These are phyloP conservation scores for Scatophagus argus DNA, from an alignment of 2,113 vertebrate genomes.

Conservation along the genomic window DNA sequence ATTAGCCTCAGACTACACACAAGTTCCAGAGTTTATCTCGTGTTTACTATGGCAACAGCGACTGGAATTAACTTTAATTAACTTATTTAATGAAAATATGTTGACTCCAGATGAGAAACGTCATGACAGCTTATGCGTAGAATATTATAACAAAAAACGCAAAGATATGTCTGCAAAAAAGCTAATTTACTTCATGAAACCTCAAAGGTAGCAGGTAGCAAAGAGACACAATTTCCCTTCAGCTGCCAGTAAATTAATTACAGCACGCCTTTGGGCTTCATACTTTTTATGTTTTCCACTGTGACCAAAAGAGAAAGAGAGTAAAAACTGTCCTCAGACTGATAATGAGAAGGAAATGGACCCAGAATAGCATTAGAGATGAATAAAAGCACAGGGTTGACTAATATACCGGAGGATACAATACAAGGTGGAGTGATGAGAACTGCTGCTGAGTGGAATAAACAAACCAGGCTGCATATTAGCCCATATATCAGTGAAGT, in stretches of 20 bases:
- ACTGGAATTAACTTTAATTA: background rate
- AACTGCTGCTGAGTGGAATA: background rate
- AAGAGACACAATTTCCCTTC: background rate
- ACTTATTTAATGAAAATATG: background rate
- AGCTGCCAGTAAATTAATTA: constrained; percentile 16
- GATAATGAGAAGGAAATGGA: constrained; percentile 17
- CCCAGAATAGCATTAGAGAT: background rate
- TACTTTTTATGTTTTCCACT: background rate
- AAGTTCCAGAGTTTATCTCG: background rate
- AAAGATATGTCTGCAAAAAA: background rate
- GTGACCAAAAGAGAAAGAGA: constrained; percentile 3
- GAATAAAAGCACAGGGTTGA: background rate
- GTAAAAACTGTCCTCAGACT: background rate
- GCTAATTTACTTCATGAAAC: background rate
- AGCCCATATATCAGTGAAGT: background rate
- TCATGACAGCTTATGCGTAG: background rate
- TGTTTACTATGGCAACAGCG: background rate
- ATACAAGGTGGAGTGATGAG: background rate
- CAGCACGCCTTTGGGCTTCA: background rate
- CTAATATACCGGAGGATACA: background rate
- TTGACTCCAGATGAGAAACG: background rate
- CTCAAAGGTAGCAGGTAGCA: background rate
- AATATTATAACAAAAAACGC: background rate
- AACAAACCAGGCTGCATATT: background rate
- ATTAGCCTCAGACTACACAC: background rate